phyloP scores from a whole-genome alignment of 2,113 vertebrate species.

The Meriones unguiculatus region DNA sequence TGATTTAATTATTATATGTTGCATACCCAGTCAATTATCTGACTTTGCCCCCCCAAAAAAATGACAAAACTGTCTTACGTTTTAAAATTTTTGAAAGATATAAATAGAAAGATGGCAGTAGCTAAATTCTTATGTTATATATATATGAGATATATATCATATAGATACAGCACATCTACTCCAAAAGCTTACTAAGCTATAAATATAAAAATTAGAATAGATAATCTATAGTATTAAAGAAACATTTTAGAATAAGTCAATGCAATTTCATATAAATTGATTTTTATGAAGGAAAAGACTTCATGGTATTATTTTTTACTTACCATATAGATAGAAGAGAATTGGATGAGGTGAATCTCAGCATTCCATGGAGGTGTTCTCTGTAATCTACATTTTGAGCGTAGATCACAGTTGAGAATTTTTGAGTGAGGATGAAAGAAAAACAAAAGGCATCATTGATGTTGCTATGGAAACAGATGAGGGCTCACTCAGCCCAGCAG shows the following conservation, averaged over 20 bases:
- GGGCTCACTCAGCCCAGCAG: constrained; percentile 36
- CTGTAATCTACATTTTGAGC: not conserved
- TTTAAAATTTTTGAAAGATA: not conserved
- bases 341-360: not conserved
- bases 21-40: not conserved
- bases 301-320: not conserved
- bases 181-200: not conserved
- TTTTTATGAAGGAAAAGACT: not conserved
- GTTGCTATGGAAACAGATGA: constrained; percentile 39
- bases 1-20: not conserved
- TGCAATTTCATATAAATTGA: not conserved
- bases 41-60: no score
- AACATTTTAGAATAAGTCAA: not conserved
- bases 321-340: not conserved
- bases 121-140: not conserved
- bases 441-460: constrained; percentile 27
- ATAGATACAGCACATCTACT: not conserved
- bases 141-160: not conserved
- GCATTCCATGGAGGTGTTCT: not conserved
- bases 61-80: not conserved
- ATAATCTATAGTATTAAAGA: constrained; percentile 2
- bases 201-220: not conserved
- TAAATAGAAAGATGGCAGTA: not conserved
- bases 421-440: constrained; percentile 17
- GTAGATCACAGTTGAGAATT: constrained; percentile 12